Evolutionary conservation across 2,113 vertebrate species (phyloP), one percentile per base, ranked within the genome.

Genomic region (Seriola aureovittata): DNA sequence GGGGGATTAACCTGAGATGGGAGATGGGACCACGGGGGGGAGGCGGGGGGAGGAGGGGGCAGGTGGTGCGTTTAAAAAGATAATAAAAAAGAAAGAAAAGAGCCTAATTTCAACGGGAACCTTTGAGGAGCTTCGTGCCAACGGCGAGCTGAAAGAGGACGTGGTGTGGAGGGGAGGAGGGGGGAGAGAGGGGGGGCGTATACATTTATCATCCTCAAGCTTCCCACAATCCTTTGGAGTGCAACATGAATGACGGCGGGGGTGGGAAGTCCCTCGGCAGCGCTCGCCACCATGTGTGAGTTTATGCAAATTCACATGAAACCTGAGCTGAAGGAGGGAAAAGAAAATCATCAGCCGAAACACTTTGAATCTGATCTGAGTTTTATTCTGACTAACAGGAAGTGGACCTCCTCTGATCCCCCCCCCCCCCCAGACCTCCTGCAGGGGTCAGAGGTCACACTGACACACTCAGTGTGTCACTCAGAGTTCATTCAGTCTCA

Each of bases 161-260:
- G 55, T 55, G 71, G 76, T 60, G 60, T 48, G 73, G n/a, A 23
- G 25, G 54, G 81, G 44, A 40, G 8, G 36, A 40, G 48, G 81
- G 40, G 70, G 57, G 38, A 21, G 59, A 62, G 42, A 54, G 40
- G 34, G 71, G 59, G 81, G 29, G 34, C 3, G 7, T 71, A 68
- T 69, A 81, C 92, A 93, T 94, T 89, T 62, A 91, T 93, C 91
- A 90, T 92, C 81, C 87, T 80, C 71, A 64, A 67, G 65, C 72
- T 83, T 87, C 92, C 88, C 85, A 87, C 77, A 80, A 89, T 89
- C 81, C 88, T 84, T 93, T 87, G 89, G 70, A 88, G 91, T 73
- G 77, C 80, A n/a, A 82, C 85, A 75, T 90, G 89, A 94, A 80
- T 91, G 91, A 77, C 83, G 59, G 66, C 4, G 59, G 68, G 48